Evolutionary conservation across 2,113 vertebrate genomes (phyloP).

Genomic region (Mustelus asterias): DNA sequence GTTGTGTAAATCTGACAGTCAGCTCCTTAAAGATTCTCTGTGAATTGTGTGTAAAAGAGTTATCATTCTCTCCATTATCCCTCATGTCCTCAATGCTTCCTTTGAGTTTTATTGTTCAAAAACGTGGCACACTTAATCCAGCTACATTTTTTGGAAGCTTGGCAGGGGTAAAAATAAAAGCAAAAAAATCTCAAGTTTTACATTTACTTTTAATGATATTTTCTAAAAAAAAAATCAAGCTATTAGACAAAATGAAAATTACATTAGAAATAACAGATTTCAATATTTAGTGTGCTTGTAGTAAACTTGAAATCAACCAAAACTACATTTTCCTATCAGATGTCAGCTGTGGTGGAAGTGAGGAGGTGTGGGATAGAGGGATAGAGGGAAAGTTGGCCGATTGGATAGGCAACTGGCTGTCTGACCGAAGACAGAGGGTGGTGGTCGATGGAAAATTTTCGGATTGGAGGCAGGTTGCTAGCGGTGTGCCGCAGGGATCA

Average conservation of each 20-base stretch:
- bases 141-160: not conserved
- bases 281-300: too few species aligned
- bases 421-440: too few species aligned
- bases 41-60: not conserved
- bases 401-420: too few species aligned
- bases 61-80: not conserved
- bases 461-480: too few species aligned
- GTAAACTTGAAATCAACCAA: not conserved
- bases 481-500: too few species aligned
- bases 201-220: not conserved
- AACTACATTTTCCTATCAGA: not conserved
- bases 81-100: not conserved
- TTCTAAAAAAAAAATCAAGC: not conserved
- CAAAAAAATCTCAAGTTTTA: not conserved
- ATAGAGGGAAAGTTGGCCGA: too few species aligned
- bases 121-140: not conserved
- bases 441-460: too few species aligned
- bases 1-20: not conserved
- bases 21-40: not conserved
- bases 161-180: not conserved
- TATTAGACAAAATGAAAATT: not conserved
- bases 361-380: too few species aligned
- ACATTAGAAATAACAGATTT: not conserved
- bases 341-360: too few species aligned
- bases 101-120: not conserved